Conservation (phyloP, 2,888 invertebrate genomes). For the Drosophila subquinaria region DNA sequence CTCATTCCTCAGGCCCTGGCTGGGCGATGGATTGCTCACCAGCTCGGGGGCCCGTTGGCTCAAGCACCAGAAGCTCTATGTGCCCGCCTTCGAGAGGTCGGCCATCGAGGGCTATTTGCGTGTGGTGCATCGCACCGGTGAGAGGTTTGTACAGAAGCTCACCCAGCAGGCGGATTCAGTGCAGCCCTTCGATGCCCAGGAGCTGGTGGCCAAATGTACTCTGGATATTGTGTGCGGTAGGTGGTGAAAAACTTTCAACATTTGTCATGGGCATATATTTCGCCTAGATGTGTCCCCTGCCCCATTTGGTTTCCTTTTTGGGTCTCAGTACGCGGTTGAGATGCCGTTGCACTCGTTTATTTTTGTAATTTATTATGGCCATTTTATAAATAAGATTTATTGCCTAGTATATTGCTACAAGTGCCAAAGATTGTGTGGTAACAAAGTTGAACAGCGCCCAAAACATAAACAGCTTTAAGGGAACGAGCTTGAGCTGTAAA, state of each 20-base stretch:
- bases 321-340: constrained; percentile 23
- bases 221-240: constrained; percentile 85
- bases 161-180: constrained; percentile 38
- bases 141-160: constrained; percentile 85
- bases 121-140: constrained; percentile 86
- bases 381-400: constrained; percentile 69
- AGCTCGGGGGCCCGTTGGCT: constrained; percentile 86
- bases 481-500: background rate
- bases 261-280: constrained; percentile 60
- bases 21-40: constrained; percentile 86
- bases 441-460: constrained; percentile 36
- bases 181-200: constrained; percentile 86
- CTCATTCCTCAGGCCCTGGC: constrained; percentile 85
- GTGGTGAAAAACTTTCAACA: constrained; percentile 61
- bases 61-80: constrained; percentile 86
- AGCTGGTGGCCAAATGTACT: constrained; percentile 86
- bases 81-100: constrained; percentile 85
- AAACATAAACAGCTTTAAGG: constrained; percentile 2
- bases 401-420: constrained; percentile 58
- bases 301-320: constrained; percentile 12
- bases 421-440: constrained; percentile 55
- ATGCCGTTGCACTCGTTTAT: constrained; percentile 49
- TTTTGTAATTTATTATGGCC: constrained; percentile 67
- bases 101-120: constrained; percentile 80
- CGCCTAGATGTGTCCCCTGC: background rate